phyloP scores from a whole-genome alignment of 2,888 invertebrate genomes.

The Tridacna crocea region DNA sequence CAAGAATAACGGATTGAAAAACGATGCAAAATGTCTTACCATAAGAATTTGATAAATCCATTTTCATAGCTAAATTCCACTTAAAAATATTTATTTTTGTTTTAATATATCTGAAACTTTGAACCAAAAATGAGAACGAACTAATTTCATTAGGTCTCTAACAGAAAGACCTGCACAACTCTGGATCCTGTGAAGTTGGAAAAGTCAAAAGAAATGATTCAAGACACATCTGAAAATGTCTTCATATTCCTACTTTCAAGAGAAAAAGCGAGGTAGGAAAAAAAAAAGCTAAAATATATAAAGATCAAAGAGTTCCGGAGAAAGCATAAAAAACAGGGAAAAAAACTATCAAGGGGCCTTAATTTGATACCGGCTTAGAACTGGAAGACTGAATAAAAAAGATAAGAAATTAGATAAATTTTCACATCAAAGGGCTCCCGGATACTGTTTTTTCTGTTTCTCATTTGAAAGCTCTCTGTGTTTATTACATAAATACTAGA shows the following conservation, averaged over 20 bases:
- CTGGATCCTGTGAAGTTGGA: slow-evolving; percentile 8
- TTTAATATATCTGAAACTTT: too few species aligned
- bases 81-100: too few species aligned
- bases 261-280: slow-evolving; percentile 7
- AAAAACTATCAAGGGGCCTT: slow-evolving; percentile 20
- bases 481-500: slow-evolving; percentile 56
- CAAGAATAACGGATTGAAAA: too few species aligned
- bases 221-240: slow-evolving; percentile 12
- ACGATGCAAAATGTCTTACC: too few species aligned
- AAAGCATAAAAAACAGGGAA: slow-evolving; percentile 12
- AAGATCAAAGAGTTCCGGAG: slow-evolving; percentile 17
- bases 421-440: slow-evolving; percentile 65
- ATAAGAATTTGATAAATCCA: too few species aligned
- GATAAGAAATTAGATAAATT: slow-evolving; percentile 63
- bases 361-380: slow-evolving; percentile 23
- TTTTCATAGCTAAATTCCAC: too few species aligned
- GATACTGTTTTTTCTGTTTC: slow-evolving; percentile 52
- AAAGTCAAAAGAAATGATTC: slow-evolving; percentile 10
- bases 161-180: background rate
- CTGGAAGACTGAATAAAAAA: slow-evolving; percentile 51
- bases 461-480: slow-evolving; percentile 47
- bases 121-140: too few species aligned
- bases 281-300: slow-evolving; percentile 7
- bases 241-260: slow-evolving; percentile 18
- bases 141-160: too few species aligned